phyloP scores from a whole-genome alignment of 2,797 vertebrate species.

The Denticeps clupeoides region DNA sequence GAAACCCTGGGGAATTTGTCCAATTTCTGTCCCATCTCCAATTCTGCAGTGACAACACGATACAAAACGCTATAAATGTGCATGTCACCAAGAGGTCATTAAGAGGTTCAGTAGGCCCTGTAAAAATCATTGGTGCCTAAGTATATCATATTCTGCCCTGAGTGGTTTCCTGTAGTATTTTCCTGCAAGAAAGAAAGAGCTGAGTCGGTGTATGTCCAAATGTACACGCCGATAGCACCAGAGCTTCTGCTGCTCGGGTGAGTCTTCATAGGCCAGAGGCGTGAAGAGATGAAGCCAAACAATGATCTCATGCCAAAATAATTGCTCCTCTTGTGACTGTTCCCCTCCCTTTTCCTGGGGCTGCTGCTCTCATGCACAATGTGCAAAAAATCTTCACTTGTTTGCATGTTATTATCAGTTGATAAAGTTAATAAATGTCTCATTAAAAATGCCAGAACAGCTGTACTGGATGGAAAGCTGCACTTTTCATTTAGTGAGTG shows the following conservation, averaged over 20 bases:
- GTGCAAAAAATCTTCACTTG: not conserved
- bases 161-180: too few relatives aligned
- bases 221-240: slow-evolving; percentile 44
- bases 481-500: too few relatives aligned
- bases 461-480: too few relatives aligned
- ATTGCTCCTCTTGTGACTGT: slow-evolving; percentile 65
- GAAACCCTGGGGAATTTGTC: too few relatives aligned
- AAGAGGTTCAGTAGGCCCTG: slow-evolving; percentile 14
- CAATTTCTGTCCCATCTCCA: too few relatives aligned
- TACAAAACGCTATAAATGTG: slow-evolving; percentile 34
- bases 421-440: too few relatives aligned
- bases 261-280: slow-evolving; percentile 59
- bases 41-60: too few relatives aligned
- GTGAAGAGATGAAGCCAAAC: slow-evolving; percentile 67
- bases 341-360: slow-evolving; percentile 22
- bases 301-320: slow-evolving; percentile 71
- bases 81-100: not conserved
- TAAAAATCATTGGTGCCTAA: slow-evolving; percentile 22
- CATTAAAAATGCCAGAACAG: too few relatives aligned
- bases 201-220: slow-evolving; percentile 36
- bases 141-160: too few relatives aligned
- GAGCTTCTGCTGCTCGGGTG: slow-evolving; percentile 50
- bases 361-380: slow-evolving; percentile 3
- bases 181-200: too few relatives aligned
- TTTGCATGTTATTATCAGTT: too few relatives aligned